phyloP scores from a whole-genome alignment of 1,140 invertebrate genomes.

The Drosophila ananassae region DNA sequence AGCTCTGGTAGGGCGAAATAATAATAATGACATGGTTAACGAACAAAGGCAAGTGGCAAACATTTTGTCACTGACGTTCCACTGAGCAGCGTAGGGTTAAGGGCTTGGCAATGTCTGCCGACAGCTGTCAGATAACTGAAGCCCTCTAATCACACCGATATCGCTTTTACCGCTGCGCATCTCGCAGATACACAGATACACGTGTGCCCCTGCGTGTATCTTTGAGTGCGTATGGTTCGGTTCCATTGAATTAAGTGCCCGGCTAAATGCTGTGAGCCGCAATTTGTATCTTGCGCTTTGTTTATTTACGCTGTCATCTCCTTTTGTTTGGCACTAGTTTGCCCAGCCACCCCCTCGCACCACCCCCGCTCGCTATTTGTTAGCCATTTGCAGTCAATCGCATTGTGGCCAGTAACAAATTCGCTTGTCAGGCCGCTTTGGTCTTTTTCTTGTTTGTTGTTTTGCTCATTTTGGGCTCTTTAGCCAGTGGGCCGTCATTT shows the following conservation, averaged over 20 bases:
- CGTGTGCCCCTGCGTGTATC: slow-evolving; percentile 7
- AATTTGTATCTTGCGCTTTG: slow-evolving; percentile 71
- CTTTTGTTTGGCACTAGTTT: slow-evolving; percentile 57
- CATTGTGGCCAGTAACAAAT: slow-evolving; percentile 52
- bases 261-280: slow-evolving; percentile 66
- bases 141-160: slow-evolving; percentile 38
- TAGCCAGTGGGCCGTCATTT: slow-evolving; percentile 61
- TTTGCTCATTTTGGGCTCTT: slow-evolving; percentile 3
- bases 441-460: slow-evolving; percentile 15
- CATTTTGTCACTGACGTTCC: slow-evolving; percentile 33
- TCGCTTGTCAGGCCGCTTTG: slow-evolving; percentile 54
- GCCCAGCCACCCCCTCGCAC: slow-evolving; percentile 1
- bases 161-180: slow-evolving; percentile 57
- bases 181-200: slow-evolving; percentile 35
- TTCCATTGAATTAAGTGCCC: slow-evolving; percentile 71
- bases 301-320: slow-evolving; percentile 76
- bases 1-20: background rate
- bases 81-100: slow-evolving; percentile 24
- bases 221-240: slow-evolving; percentile 27
- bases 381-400: slow-evolving; percentile 72
- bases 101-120: slow-evolving; percentile 16
- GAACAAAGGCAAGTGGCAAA: slow-evolving; percentile 15
- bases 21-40: slow-evolving; percentile 32
- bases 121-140: slow-evolving; percentile 45
- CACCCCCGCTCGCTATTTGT: slow-evolving; percentile 42